Base-by-base conservation (phyloP, 1,140 invertebrate species). In the Bombus balteatus region DNA sequence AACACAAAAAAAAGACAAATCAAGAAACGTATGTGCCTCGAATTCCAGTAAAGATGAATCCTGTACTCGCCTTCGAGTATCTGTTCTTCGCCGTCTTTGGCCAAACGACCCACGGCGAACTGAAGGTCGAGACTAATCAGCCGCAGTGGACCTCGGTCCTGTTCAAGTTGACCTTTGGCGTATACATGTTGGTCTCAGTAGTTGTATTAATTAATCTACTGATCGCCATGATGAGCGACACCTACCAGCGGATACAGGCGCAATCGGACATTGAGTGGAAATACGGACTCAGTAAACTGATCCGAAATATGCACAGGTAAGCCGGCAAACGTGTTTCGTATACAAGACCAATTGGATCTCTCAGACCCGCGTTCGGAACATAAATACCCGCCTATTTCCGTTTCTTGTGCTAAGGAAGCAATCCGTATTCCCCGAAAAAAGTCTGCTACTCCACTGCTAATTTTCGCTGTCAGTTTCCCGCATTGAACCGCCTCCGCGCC, bases 261-360 rank as follows among this genome's bases (percentile, higher is more conserved):
- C 99, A 99, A 96, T 99, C 99, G 25, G 99, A 99, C 95, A 99
- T 99, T 91, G 99, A 99, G 95, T 99, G 99, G 99, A 99, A 99
- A 96, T 99, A 99, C 94, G 99, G 99, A 43, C 95, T 99, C 89
- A 99, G 99, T 77, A 99, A 99, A 96, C 96, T 99, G 91, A 99
- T 99, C 92, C 96, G 99, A 85, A 99, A 99, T 94, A 99, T 99
- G 99, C 99, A 99, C 96, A 97, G 95, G 95, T 95, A 95, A 95
- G 94, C 85, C 53, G 53, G 80, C 80, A 62, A 80, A 68, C 72
- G 77, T 80, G 75, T 86, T 79, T 47, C 83, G 77, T 47, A 32
- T 57, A 37, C 59, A 73, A 88, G 41, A 34, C 65, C 53, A 85
- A 47, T 43, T 32, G 79, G 43, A 43, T 32, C 18, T 68, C 66